Evolutionary conservation across 2,797 vertebrate genomes (phyloP).

Genomic region (Muscicapa comitata): DNA sequence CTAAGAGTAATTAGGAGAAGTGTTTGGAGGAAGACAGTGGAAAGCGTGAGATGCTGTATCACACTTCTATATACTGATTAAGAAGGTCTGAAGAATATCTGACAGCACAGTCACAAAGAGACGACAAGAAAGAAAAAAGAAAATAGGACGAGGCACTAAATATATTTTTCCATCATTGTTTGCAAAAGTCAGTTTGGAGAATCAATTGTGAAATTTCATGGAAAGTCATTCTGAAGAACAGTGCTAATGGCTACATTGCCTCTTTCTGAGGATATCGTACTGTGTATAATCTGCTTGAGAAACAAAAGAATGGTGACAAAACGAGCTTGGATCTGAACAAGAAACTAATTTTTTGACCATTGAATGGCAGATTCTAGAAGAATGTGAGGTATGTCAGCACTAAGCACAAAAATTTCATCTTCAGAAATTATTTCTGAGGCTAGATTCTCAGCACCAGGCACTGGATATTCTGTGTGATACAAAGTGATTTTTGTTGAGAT

Average conservation of each 20-base stretch:
- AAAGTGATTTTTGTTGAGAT: background rate
- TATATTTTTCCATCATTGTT: background rate
- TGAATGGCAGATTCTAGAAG: slow-evolving; percentile 15
- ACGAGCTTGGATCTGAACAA: background rate
- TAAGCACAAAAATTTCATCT: background rate
- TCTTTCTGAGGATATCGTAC: background rate
- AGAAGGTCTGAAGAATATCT: background rate
- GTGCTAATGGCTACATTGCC: background rate
- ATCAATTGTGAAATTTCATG: background rate
- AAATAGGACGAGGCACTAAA: background rate
- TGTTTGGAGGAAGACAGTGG: background rate
- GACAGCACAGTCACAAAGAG: background rate
- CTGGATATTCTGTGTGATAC: background rate
- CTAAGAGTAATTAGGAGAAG: background rate
- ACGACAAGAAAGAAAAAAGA: background rate
- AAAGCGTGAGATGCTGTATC: background rate
- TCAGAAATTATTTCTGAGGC: background rate
- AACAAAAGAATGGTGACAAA: slow-evolving; percentile 16
- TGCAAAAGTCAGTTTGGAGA: background rate
- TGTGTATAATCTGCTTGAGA: background rate
- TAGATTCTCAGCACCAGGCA: background rate
- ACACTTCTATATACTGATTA: background rate
- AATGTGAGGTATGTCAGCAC: background rate
- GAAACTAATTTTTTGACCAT: slow-evolving; percentile 10
- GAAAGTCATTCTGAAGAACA: background rate